Evolutionary conservation across 2,797 vertebrate genomes (phyloP), one percentile per base, ranked within the genome.

Genomic region (Gephyroberyx darwinii): DNA sequence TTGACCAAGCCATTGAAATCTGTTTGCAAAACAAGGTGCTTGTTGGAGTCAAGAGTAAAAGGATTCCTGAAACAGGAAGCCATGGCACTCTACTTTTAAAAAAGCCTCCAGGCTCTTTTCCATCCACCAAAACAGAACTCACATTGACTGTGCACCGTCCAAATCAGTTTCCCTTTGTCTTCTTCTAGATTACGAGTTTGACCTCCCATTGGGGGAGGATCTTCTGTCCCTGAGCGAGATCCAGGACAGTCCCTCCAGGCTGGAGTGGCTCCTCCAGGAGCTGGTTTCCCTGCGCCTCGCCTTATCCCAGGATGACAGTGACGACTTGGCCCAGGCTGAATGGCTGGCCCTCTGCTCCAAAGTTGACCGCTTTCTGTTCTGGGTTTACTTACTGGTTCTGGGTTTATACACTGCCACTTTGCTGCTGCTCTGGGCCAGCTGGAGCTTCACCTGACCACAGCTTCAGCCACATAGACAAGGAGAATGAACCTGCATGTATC

Each of bases 331-430:
- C 62, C 92, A 93, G 64, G 81, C 78, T 0, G 88, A 90, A 2
- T 95, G 95, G 95, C 83, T 96, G 73, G 83, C 74, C 1, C 92
- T 96, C 47, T 94, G 95, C 69, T 90, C 90, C 0, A 93, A 82
- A 84, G 90, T 96, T 10, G 96, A 97, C 76, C 66, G 55, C 5
- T 78, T 95, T 55, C 90, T 97, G 59, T 96, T 96, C 81, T 85
- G 88, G 33, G 71, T 93, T 8, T 96, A 96, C 83, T 81, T 95
- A 41, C 39, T 94, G 0, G 78, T 96, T 16, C 78, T 96, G 61
- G 83, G 72, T 1, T 30, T 93, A 59, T 96, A 96, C 5, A 45
- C 93, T 0, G 5, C 88, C 16, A 95, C 95, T 0, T 89, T 97
- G 37, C 68, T 94, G 63, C 83, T 93, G 47, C 93, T 96, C 22